A percentile compares a stretch with the other conserved stretches of the same genome.
Conservation (phyloP, 2,113 vertebrate species). For the Atherinomorus stipes region DNA sequence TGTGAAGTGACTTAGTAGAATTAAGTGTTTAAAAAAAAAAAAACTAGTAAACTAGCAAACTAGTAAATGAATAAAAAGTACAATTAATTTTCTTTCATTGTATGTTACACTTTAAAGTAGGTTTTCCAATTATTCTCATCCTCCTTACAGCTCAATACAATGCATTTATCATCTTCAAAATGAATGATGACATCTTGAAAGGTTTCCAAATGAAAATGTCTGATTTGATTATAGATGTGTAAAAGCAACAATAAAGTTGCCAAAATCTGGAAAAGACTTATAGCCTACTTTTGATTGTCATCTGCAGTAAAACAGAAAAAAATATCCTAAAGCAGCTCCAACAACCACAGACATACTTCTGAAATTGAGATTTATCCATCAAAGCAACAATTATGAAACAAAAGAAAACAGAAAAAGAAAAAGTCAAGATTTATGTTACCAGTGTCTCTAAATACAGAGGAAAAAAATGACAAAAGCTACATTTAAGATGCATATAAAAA, state of each 20-base stretch:
- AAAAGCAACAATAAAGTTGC: background rate
- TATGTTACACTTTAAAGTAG: too few relatives aligned
- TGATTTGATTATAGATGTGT: background rate
- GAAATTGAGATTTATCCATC: constrained; percentile 14
- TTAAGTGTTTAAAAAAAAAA: too few relatives aligned
- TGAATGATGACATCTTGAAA: background rate
- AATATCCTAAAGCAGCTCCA: background rate
- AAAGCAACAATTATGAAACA: constrained; percentile 18
- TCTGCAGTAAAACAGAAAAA: background rate
- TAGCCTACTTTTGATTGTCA: too few relatives aligned
- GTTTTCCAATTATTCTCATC: background rate
- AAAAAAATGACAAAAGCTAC: background rate
- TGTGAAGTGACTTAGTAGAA: too few relatives aligned
- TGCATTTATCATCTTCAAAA: background rate
- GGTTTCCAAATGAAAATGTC: background rate
- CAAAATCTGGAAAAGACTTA: background rate
- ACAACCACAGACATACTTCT: constrained; percentile 19
- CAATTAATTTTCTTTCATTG: too few relatives aligned
- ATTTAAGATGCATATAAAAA: background rate
- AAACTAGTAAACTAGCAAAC: too few relatives aligned
- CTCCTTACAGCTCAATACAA: background rate
- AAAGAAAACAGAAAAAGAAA: too few relatives aligned
- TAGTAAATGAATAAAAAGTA: too few relatives aligned
- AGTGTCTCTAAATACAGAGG: background rate
- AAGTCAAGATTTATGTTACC: too few relatives aligned